Base-by-base conservation (phyloP, 2,113 vertebrate genomes). In the Gymnocephalus cernua region DNA sequence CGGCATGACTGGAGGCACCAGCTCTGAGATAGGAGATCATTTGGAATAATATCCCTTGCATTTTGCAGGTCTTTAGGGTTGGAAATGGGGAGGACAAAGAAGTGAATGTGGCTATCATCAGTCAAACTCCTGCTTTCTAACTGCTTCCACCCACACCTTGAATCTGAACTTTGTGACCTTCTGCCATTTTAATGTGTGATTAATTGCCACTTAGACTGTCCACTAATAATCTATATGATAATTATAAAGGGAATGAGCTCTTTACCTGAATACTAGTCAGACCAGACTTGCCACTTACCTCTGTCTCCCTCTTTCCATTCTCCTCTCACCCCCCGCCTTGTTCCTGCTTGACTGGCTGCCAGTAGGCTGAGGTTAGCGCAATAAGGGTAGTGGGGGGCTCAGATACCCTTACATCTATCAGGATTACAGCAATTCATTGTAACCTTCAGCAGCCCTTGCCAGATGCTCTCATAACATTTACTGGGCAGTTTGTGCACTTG, bases 361-460 rank as follows among this genome's bases (percentile, higher is more conserved):
- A 65, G 13, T 72, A 69, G 45, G 44, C 59, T 76, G 83, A 70
- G 64, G 57, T 85, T 50, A 81, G 70, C 70, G 68, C 48, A 79
- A 48, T 66, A 58, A 75, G 72, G 56, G 38, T 48, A 29, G 74
- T 45, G 69, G 25, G 73, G 80, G 66, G 68, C 25, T 54, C 66
- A 68, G 68, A 63, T 64, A 74, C 82, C 51, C 51, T 68, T 69
- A 83, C 58, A 84, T 82, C 63, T 76, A 58, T 75, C 83, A 85
- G 77, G 58, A 86, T 89, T 83, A 79, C 70, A 84, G 80, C 62
- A 83, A 80, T 86, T 82, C 62, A 48, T 53, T 76, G n/a, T 86
- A 82, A 90, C 89, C 90, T 91, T 86, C 79, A 85, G 63, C 65
- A 85, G 85, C 70, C 89, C 83, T 88, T 87, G 77, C 76, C 64